Evolutionary conservation across 2,797 vertebrate genomes (phyloP), one percentile per base, ranked within the genome.

Genomic region (Protosalanx chinensis): DNA sequence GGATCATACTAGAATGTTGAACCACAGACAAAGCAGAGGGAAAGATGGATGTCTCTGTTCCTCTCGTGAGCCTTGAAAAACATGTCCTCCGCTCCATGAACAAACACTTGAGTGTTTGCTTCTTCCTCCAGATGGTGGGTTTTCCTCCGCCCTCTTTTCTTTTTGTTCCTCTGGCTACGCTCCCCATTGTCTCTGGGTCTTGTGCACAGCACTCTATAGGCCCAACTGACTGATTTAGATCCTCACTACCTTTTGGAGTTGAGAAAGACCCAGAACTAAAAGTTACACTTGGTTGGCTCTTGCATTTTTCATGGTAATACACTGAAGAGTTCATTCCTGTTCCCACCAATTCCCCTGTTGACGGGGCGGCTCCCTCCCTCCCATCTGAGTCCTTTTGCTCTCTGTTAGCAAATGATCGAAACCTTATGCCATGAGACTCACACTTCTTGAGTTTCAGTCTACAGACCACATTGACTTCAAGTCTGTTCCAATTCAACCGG

Each of bases 61-160:
- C 81, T 81, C 75, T 80, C 84, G 16, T 0, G 30, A 63, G 51
- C 72, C 77, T 81, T 79, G 62, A 73, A 81, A 86, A 82, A 82
- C 70, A 85, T 68, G 76, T 77, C 76, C 23, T 67, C 83, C 69
- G 65, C 74, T 85, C 74, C 10, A 18, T 75, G 82, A 88, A 87
- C 89, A 92, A 86, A 87, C 81, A 90, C 85, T 74, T 49, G 71
- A 92, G 82, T 81, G 87, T 87, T 91, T 89, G 84, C 85, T 68
- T 77, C 86, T 87, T 86, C 86, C 82, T 90, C 90, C 82, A 87
- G 88, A 90, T 90, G 92, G 91, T 76, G 41, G 74, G 15, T 67
- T 72, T 62, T 57, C 79, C 62, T 71, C 77, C 80, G 78, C 80
- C 75, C 84, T 59, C 72, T 46, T 72, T 64, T 79, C 79, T 84